Evolutionary conservation across 2,113 vertebrate species (phyloP).

Genomic region (Eulemur rufifrons): DNA sequence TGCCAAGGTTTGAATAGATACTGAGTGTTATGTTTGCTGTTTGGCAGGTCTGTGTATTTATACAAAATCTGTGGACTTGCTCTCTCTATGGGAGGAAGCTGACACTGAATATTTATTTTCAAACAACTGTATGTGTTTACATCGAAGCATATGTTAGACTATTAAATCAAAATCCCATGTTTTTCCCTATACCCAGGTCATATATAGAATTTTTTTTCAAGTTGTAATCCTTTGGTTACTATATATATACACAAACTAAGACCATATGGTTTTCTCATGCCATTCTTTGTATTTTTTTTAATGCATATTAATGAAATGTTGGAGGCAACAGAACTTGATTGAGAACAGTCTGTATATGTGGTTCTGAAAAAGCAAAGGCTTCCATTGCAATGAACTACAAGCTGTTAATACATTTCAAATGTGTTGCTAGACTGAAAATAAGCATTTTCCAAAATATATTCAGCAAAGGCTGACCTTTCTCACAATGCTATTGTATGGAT

Average conservation of each 20-base stretch:
- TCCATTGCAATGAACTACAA: constrained; percentile 76
- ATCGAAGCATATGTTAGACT: constrained; percentile 79
- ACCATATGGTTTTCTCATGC: constrained; percentile 82
- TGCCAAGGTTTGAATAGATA: constrained; percentile 37
- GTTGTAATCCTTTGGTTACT: constrained; percentile 81
- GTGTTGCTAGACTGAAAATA: constrained; percentile 69
- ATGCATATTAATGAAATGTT: constrained; percentile 83
- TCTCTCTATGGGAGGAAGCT: constrained; percentile 79
- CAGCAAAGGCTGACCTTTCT: constrained; percentile 59
- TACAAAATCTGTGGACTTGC: constrained; percentile 58
- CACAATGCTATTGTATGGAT: not conserved
- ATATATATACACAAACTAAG: constrained; percentile 57
- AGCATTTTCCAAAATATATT: constrained; percentile 60
- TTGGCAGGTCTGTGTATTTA: constrained; percentile 67
- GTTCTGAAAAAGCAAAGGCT: constrained; percentile 66
- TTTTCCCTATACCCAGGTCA: constrained; percentile 78
- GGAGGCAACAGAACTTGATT: constrained; percentile 78
- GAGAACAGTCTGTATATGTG: constrained; percentile 75
- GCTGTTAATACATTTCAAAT: constrained; percentile 85
- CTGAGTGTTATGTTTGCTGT: constrained; percentile 11
- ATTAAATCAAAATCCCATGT: constrained; percentile 76
- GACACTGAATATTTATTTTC: constrained; percentile 84
- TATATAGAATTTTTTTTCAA: constrained; percentile 73
- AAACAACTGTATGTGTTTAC: constrained; percentile 81
- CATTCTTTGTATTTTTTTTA: constrained; percentile 74